Base-by-base conservation (phyloP, 1,140 invertebrate species). In the Palaemon carinicauda region DNA sequence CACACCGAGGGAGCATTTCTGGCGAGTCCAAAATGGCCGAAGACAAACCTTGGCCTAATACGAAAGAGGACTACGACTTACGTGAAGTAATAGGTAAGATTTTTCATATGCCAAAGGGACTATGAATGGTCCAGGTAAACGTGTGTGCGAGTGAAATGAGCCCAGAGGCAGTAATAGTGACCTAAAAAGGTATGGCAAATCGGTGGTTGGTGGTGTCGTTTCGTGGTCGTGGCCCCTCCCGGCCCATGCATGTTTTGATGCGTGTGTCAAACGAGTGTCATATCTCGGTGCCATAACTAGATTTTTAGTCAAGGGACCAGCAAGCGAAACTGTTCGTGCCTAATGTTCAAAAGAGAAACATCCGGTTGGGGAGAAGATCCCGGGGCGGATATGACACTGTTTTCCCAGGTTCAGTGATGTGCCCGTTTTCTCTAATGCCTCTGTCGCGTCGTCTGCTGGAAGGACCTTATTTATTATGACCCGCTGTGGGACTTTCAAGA, bases 31-130 rank as follows among this genome's bases (percentile, higher is more conserved):
- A 94, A 89, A 92, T 92, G 90, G 93, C 93, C 90, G 93, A 93
- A 91, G 92, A 91, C 89, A 92, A 92, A 91, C 92, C 93, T 88
- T 98, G 97, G 97, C 95, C 97, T 82, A 98, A 97, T 92, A 95
- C 94, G 90, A 96, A 97, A 92, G 96, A 98, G 91, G 96, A 98
- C 91, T 99, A 98, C 92, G 97, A 98, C 92, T 93, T 99, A 84
- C 95, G 95, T 90, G 97, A 98, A 93, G 96, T 98, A 90, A 98
- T 99, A 90, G 97, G 97, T 96, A 93, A 94, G 93, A 14, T 27
- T 52, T 71, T 3, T 29, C 17, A 10, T 5, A 17, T 12, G 56
- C 10, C 24, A n/a, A 17, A 7, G 15, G 19, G 14, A 21, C 53
- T 31, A 33, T 81, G 79, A 82, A 82, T 4, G n/a, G 7, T 77